These are phyloP conservation scores for Drosophila bocki DNA, from an alignment of 1,140 invertebrate genomes.

Conservation along the genomic window DNA sequence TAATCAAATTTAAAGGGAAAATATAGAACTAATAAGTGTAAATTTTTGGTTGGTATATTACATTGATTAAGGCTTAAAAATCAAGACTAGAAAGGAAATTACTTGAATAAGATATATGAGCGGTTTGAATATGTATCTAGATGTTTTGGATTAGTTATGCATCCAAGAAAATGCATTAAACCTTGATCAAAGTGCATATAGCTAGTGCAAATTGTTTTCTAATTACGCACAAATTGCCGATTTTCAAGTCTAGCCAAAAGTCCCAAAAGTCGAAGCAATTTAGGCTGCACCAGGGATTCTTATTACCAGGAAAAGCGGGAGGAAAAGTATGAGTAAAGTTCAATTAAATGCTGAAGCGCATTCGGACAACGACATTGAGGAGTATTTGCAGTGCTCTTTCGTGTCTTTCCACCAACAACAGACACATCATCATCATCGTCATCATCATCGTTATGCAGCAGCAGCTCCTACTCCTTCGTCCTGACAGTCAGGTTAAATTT, in stretches of 20 bases:
- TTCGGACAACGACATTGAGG: constrained; percentile 28
- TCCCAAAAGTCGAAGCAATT: constrained; percentile 1
- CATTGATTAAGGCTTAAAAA: no score
- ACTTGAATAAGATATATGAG: background rate
- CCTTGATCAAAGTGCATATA: background rate
- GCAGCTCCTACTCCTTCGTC: background rate
- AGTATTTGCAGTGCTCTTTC: constrained; percentile 10
- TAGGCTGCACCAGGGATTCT: constrained; percentile 10
- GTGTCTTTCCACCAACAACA: constrained; percentile 4
- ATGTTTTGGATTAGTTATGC: no score
- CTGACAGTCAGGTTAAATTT: constrained; percentile 69
- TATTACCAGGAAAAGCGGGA: constrained; percentile 15
- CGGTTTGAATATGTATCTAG: background rate
- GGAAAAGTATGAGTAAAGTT: constrained; percentile 39
- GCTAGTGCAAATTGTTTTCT: constrained; percentile 13
- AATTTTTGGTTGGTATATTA: background rate
- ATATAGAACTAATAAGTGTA: background rate
- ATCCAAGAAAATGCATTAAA: background rate
- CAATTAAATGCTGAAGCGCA: constrained; percentile 64
- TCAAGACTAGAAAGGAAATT: background rate
- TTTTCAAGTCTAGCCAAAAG: background rate
- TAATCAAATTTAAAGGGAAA: background rate
- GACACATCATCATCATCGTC: constrained; percentile 23
- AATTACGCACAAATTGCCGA: background rate
- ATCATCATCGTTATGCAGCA: background rate